Evolutionary conservation across 2,888 invertebrate species (phyloP).

Genomic region (Tromatobia lineatoria): DNA sequence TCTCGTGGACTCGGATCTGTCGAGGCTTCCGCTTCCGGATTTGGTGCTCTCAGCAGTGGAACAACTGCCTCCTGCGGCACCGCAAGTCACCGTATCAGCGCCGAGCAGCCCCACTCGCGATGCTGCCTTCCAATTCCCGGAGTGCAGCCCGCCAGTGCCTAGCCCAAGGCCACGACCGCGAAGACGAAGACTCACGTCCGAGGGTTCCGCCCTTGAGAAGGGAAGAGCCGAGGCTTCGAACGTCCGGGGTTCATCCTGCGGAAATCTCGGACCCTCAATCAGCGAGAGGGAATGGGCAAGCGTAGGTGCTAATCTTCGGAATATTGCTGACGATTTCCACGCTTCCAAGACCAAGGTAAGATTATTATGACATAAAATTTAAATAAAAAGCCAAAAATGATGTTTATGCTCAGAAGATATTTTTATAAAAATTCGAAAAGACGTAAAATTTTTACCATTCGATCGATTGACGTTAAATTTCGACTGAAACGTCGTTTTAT

Average conservation of each 20-base stretch:
- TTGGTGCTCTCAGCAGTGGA: constrained; percentile 83
- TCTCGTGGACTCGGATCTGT: constrained; percentile 82
- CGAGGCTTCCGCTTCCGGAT: constrained; percentile 82
- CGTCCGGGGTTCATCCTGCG: constrained; percentile 73
- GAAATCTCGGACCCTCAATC: constrained; percentile 76
- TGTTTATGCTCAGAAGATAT: too few species aligned
- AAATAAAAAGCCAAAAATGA: too few species aligned
- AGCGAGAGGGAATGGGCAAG: constrained; percentile 82
- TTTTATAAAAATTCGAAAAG: too few species aligned
- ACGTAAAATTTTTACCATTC: too few species aligned
- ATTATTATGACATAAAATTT: background rate
- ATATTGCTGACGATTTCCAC: constrained; percentile 84
- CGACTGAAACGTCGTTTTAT: too few species aligned
- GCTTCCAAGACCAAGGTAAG: constrained; percentile 83
- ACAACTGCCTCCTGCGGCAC: constrained; percentile 81
- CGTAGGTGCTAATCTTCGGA: constrained; percentile 83
- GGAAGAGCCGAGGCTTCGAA: constrained; percentile 72
- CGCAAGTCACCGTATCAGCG: constrained; percentile 84
- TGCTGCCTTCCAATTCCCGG: constrained; percentile 84
- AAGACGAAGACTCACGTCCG: constrained; percentile 83
- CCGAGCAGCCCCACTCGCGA: constrained; percentile 84
- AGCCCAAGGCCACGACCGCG: constrained; percentile 84
- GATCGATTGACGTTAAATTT: too few species aligned
- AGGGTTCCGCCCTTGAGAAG: constrained; percentile 80
- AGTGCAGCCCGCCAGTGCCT: constrained; percentile 82